A percentile compares a stretch with the other conserved stretches of the same genome.
Evolutionary conservation across 2,797 vertebrate species (phyloP).

Genomic region (Sebastes goodei): DNA sequence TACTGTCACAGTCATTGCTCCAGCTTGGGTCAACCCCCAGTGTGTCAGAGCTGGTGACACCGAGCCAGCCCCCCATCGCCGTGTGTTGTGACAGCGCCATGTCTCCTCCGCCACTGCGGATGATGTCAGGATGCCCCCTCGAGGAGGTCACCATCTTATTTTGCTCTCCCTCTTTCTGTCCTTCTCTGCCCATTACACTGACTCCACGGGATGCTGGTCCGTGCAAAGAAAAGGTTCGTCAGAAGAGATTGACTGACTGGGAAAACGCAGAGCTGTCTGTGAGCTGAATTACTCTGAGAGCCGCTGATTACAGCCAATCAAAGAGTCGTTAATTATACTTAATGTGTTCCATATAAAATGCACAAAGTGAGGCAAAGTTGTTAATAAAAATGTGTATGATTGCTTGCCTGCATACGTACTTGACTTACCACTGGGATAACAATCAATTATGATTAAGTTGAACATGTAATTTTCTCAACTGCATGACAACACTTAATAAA

Average conservation of each 20-base stretch:
- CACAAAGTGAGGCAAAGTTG: neutral
- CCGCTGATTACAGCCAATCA: slow-evolving; percentile 12
- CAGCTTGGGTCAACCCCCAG: slow-evolving; percentile 55
- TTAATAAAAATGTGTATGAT: neutral
- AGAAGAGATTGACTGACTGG: neutral
- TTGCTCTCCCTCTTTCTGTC: neutral
- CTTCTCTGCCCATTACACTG: slow-evolving; percentile 22
- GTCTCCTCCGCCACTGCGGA: slow-evolving; percentile 56
- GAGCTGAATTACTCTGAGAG: neutral
- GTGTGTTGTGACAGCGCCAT: slow-evolving; percentile 64
- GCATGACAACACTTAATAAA: neutral
- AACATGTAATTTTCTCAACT: neutral
- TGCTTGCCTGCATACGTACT: neutral
- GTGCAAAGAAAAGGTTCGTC: slow-evolving; percentile 1
- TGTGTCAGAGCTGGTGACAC: slow-evolving; percentile 64
- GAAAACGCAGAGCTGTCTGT: neutral
- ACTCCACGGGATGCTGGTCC: neutral
- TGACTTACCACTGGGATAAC: neutral
- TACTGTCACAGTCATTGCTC: slow-evolving; percentile 63
- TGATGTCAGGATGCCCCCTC: slow-evolving; percentile 62
- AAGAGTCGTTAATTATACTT: neutral
- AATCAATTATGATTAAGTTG: neutral
- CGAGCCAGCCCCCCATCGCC: neutral
- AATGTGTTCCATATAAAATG: neutral
- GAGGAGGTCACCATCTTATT: slow-evolving; percentile 47